phyloP scores from a whole-genome alignment of 1,140 invertebrate species.

The Lutraria rhynchaena region DNA sequence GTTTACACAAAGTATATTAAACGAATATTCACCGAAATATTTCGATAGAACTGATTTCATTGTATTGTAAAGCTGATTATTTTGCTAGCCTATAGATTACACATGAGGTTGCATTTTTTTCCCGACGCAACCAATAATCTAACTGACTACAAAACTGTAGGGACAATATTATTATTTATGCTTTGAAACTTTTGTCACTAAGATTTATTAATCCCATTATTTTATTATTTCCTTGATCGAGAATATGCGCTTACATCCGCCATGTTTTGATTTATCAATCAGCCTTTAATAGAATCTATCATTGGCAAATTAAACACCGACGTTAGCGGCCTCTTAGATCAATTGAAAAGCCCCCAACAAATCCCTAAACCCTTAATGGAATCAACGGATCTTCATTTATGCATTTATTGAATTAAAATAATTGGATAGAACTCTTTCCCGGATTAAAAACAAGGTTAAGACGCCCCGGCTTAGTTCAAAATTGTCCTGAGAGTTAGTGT shows the following conservation, averaged over 20 bases:
- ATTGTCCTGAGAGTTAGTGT: too few species aligned
- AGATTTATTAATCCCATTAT: conserved; percentile 4
- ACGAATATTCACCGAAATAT: too few species aligned
- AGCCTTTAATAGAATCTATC: conserved; percentile 1
- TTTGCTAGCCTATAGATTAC: too few species aligned
- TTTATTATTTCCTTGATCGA: background rate
- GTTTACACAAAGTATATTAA: too few species aligned
- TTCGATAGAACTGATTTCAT: too few species aligned
- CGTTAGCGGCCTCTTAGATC: conserved; percentile 44
- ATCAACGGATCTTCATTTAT: conserved; percentile 20
- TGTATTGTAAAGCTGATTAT: too few species aligned
- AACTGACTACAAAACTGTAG: background rate
- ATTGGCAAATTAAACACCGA: conserved; percentile 38
- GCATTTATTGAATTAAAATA: conserved; percentile 34
- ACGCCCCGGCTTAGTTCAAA: too few species aligned
- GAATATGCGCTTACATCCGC: background rate
- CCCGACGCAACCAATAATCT: background rate
- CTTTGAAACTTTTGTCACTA: background rate
- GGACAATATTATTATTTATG: background rate
- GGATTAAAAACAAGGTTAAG: background rate
- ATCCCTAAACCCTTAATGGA: conserved; percentile 52
- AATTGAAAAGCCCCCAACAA: conserved; percentile 13
- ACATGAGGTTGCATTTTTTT: too few species aligned
- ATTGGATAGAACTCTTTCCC: conserved; percentile 50
- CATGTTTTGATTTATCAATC: conserved; percentile 22